Evolutionary conservation across 1,140 invertebrate species (phyloP).

Genomic region (Zaprionus ornatus): DNA sequence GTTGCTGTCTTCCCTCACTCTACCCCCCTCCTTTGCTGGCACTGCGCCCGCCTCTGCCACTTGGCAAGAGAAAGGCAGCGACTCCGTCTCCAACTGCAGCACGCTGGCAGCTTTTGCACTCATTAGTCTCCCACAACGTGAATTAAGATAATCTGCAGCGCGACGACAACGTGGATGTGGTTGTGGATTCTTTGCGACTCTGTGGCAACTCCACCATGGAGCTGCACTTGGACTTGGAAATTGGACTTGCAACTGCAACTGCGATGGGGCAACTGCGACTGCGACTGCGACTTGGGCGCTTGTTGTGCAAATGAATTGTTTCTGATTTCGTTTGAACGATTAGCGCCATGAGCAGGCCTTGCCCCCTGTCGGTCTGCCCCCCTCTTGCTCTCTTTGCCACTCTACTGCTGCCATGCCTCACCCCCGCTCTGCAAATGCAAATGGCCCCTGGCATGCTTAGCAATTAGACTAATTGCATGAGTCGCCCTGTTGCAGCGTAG

Average conservation of each 20-base stretch:
- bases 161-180: conserved; percentile 45
- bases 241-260: neutral
- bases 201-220: neutral
- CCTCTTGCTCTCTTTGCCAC: neutral
- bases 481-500: conserved; percentile 39
- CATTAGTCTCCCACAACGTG: conserved; percentile 84
- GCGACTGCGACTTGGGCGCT: conserved; percentile 50
- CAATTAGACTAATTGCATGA: conserved; percentile 80
- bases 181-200: neutral
- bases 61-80: conserved; percentile 62
- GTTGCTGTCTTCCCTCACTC: conserved; percentile 2
- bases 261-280: neutral
- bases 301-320: conserved; percentile 84
- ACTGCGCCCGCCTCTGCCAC: neutral
- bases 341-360: conserved; percentile 57
- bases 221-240: conserved; percentile 10
- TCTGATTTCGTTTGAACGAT: conserved; percentile 83
- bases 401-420: neutral
- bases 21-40: neutral
- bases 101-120: conserved; percentile 72
- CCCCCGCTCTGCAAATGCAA: conserved; percentile 65
- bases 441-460: conserved; percentile 69
- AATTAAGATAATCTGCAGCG: conserved; percentile 82
- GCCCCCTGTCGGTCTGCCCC: neutral
- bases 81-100: conserved; percentile 15